Evolutionary conservation across 2,797 vertebrate genomes (phyloP), one percentile per base, ranked within the genome.

Genomic region (Benthosema pterotum): DNA sequence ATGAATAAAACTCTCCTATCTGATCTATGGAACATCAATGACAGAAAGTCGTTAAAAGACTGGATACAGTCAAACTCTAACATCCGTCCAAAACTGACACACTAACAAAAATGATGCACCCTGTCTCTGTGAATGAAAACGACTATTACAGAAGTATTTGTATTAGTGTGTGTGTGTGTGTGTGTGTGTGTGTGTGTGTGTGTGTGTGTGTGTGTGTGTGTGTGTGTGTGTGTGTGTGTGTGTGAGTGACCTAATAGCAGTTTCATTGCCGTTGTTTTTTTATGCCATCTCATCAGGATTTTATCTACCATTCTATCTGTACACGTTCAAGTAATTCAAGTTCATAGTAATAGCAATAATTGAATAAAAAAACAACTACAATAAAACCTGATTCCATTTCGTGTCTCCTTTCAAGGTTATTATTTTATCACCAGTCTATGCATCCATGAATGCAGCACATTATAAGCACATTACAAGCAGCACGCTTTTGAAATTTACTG

Each of bases 21-120:
- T 5, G 90, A 85, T 59, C 71, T 91, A 14, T 90, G 89, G 92
- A 76, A 74, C 53, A 67, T 93, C 69, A 77, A 69, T 0, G 88
- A 93, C 78, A 84, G 62, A 77, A 74, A 87, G 4, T 78, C 84
- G 38, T 82, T 93, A 17, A 25, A 69, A 42, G 67, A 88, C 54
- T 93, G 92, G 91, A 83, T 75, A 65, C 79, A 79, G 71, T 77
- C 72, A 45, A 68, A 79, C 72, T 74, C 15, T 11, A 9, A 6
- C 15, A 15, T n/a, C 9, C 13, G 42, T 13, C 19, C 32, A 38
- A 38, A 38, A 38, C 8, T 38, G 7, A 38, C 46, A 17, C 22
- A 8, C n/a, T 12, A 8, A 14, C 18, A 22, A 28, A 42, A 52
- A 52, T 32, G 25, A 48, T 1, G 16, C 32, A 18, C 11, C 52